These are phyloP conservation scores for Syndactyla subalaris DNA, from an alignment of 2,797 vertebrate species.

Conservation along the genomic window DNA sequence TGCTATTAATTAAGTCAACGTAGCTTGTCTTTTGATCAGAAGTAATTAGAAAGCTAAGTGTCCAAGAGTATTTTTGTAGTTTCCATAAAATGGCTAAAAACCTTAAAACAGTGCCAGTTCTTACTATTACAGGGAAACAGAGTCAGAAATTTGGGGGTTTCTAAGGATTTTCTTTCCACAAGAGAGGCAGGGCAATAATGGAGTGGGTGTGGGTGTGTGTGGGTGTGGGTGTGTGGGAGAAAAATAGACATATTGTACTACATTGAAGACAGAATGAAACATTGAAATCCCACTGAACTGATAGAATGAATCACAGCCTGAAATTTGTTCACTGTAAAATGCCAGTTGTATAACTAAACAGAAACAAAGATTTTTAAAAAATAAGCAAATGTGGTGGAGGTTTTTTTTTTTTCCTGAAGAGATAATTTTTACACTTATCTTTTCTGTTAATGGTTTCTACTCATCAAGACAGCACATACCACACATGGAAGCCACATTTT, in stretches of 20 bases:
- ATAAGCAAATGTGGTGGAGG: accelerated
- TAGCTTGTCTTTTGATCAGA: background rate
- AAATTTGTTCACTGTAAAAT: background rate
- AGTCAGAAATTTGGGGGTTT: background rate
- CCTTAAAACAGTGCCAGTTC: background rate
- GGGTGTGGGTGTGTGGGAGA: too few species aligned
- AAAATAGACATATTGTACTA: accelerated
- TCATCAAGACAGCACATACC: background rate
- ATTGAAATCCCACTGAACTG: background rate
- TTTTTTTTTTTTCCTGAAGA: background rate
- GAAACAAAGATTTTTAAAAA: background rate
- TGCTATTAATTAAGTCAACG: background rate
- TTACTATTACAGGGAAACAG: accelerated
- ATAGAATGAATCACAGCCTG: background rate
- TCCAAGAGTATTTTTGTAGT: background rate
- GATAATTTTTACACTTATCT: background rate
- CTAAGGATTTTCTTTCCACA: background rate
- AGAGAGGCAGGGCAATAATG: background rate
- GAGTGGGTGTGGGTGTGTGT: too few species aligned
- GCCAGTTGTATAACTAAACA: background rate
- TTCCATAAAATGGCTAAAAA: background rate
- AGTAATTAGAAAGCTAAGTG: background rate
- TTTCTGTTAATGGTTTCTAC: background rate
- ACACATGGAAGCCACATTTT: background rate
- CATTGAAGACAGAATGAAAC: background rate